Evolutionary conservation across 2,797 vertebrate genomes (phyloP).

Genomic region (Lacerta viridis): DNA sequence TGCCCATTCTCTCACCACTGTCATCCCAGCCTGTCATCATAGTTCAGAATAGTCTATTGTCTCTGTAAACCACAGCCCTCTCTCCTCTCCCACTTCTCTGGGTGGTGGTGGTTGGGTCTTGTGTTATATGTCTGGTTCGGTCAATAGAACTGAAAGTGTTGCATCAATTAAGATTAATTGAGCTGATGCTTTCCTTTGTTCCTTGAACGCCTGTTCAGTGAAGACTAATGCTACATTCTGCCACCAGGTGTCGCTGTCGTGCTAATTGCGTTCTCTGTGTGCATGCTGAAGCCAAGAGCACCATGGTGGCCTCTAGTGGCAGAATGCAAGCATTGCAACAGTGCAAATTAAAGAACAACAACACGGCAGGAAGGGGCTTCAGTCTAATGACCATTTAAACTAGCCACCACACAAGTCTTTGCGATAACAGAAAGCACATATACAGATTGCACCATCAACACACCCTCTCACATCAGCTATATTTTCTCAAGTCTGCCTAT

Average conservation of each 20-base stretch:
- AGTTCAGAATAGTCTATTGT: neutral
- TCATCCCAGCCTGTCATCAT: neutral
- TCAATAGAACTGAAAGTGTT: neutral
- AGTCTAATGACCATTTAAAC: neutral
- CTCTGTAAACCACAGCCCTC: neutral
- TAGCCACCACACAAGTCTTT: neutral
- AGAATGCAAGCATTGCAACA: neutral
- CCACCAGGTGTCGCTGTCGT: neutral
- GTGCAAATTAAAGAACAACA: neutral
- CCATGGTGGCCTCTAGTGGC: neutral
- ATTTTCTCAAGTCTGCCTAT: neutral
- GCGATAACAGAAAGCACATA: neutral
- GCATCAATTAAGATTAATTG: neutral
- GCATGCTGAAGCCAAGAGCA: neutral
- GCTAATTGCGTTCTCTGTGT: neutral
- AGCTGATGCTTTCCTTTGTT: neutral
- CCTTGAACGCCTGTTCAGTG: neutral
- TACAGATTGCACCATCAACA: neutral
- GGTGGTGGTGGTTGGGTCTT: neutral
- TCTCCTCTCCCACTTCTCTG: neutral
- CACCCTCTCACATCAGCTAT: neutral
- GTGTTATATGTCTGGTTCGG: neutral
- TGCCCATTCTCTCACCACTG: neutral
- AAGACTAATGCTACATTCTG: neutral
- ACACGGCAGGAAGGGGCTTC: neutral